phyloP scores from a whole-genome alignment of 2,113 vertebrate genomes.

The Falco punctatus region DNA sequence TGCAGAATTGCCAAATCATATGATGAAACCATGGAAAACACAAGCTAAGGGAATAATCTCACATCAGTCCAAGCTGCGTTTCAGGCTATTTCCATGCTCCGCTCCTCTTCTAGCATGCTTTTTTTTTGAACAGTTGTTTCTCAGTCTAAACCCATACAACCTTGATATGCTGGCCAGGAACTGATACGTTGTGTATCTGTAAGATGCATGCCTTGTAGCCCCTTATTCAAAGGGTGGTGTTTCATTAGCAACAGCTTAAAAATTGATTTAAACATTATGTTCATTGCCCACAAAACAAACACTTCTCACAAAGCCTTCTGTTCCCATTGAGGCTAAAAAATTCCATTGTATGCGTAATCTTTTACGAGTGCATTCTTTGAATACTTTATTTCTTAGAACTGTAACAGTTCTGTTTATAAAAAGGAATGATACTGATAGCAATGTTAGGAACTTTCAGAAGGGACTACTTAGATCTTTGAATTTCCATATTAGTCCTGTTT shows the following conservation, averaged over 20 bases:
- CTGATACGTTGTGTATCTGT: neutral
- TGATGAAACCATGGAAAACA: neutral
- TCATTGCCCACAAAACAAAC: constrained; percentile 43
- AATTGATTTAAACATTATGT: constrained; percentile 48
- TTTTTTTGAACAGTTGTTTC: neutral
- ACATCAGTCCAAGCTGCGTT: neutral
- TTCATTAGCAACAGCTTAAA: constrained; percentile 44
- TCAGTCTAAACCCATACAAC: neutral
- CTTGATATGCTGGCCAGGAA: neutral
- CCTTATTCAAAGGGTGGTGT: neutral
- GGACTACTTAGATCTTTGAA: constrained; percentile 75
- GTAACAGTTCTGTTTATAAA: constrained; percentile 78
- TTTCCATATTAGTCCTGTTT: constrained; percentile 84
- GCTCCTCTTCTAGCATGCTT: neutral
- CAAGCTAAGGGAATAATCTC: neutral
- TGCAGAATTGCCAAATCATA: constrained; percentile 18
- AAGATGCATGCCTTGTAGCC: neutral
- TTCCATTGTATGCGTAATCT: constrained; percentile 72
- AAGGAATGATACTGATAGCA: constrained; percentile 78
- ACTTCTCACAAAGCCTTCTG: constrained; percentile 55
- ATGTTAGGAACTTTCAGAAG: constrained; percentile 82
- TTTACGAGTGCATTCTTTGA: constrained; percentile 80
- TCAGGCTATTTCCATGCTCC: neutral
- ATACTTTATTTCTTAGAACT: constrained; percentile 78
- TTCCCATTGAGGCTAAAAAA: constrained; percentile 76